Evolutionary conservation across 2,888 invertebrate genomes (phyloP), one percentile per base, ranked within the genome.

Genomic region (Dolichopus griseipennis): DNA sequence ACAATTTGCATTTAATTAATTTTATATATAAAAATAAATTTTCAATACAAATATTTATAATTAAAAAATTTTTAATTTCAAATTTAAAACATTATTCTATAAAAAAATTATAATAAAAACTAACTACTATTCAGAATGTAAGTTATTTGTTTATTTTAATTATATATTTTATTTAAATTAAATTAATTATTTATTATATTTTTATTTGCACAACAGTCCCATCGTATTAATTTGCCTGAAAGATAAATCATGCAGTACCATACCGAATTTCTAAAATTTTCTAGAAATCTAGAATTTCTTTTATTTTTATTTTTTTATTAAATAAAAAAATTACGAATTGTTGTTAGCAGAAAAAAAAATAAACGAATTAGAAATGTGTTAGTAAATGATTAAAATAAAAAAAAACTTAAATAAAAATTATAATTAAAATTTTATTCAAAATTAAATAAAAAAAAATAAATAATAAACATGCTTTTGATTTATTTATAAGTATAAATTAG

Each of bases 191-290:
- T 61, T 21, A 22, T 22, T 62, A 22, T 62, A 22, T 62, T 33
- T 27, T 63, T 27, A 33, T 65, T 71, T 71, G 68, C 69, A 71
- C 67, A 70, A 64, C 37, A 71, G 66, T 70, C 62, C 69, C 69
- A 70, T 61, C 61, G 69, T 69, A 68, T 71, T 69, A 68, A 69
- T 68, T 65, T 71, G 70, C 69, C 71, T 70, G 70, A 68, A 71
- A 71, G 65, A 69, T 67, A 69, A 69, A 69, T 64, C 69, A 70
- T 70, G 70, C 70, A 69, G 67, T 61, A 65, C 27, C 65, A 67
- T 67, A 61, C 65, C 33, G 52, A 62, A 66, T 15, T 20, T 65
- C 9, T 15, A 12, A 52, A 6, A 52, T 52, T 52, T 3, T 52
- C 18, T 52, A 52, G 52, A 18, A 52, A 12, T 18, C n/a, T 52